Evolutionary conservation across 2,797 vertebrate genomes (phyloP), one percentile per base, ranked within the genome.

Genomic region (Myripristis murdjan): DNA sequence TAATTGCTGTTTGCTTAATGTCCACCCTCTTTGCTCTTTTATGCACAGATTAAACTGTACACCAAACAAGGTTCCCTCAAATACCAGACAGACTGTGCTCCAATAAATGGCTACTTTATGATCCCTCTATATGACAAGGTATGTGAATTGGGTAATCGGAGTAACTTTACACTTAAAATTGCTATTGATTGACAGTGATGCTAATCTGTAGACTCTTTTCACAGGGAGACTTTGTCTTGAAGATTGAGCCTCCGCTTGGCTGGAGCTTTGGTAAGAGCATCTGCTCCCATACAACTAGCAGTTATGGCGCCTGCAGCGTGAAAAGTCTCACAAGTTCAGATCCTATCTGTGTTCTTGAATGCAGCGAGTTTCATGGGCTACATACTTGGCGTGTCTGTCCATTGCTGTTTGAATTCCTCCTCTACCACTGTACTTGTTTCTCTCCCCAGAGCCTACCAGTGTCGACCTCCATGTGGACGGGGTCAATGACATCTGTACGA

Each of bases 101-200:
- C 98, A 3, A 98, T 98, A 90, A 99, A 99, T 70, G 98, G 98
- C 15, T 99, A 99, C 91, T 99, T 99, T 88, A 99, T 99, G 98
- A 99, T 99, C 88, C 98, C 98, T 3, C 95, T 99, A 4, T 99
- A 99, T 70, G 98, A 99, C 85, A 99, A 99, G 98, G 98, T 99
- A 92, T 8, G 57, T 37, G 0, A 47, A 2, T 14, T 2, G 56
- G n/a, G 5, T 0, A 2, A 26, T 24, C 23, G 20, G 0, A 55
- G 1, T 28, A n/a, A n/a, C n/a, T n/a, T n/a, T n/a, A 5, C 1
- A 6, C 43, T 28, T 24, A 22, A 37, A 1, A 16, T 1, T 6
- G 57, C 7, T 22, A n/a, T 31, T 51, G 14, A 23, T 12, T 33
- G 4, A 4, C 5, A n/a, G 1, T 48, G 11, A 9, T 43, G 48